phyloP scores from a whole-genome alignment of 2,888 invertebrate genomes.

The Pherbina coryleti region DNA sequence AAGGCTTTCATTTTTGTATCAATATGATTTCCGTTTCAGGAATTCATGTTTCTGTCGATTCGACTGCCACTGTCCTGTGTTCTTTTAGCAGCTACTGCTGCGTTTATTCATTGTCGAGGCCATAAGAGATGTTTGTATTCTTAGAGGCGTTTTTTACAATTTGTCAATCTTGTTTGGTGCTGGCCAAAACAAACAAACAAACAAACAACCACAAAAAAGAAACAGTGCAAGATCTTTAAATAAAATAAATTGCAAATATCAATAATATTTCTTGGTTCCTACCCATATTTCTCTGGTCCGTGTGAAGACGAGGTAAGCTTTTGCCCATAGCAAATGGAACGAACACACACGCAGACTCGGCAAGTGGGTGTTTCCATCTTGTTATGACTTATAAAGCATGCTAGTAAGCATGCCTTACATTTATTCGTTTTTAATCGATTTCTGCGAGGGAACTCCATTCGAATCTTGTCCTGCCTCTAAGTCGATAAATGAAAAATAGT shows the following conservation, averaged over 20 bases:
- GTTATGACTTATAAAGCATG: conserved; percentile 65
- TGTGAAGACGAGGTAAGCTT: background rate
- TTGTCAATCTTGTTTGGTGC: conserved; percentile 58
- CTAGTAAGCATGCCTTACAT: conserved; percentile 56
- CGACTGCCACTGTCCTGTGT: conserved; percentile 65
- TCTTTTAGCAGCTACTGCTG: conserved; percentile 61
- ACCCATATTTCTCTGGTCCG: conserved; percentile 27
- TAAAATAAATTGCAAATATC: conserved; percentile 51
- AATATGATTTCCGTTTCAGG: conserved; percentile 60
- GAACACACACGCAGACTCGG: conserved; percentile 10
- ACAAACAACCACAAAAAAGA: conserved; percentile 16
- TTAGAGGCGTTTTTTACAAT: conserved; percentile 58
- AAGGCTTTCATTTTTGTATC: conserved; percentile 56
- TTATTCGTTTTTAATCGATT: conserved; percentile 68
- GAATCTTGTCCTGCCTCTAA: background rate
- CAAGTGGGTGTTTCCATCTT: conserved; percentile 65
- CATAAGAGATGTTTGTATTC: conserved; percentile 50
- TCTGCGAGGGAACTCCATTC: conserved; percentile 33
- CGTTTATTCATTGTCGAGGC: conserved; percentile 9
- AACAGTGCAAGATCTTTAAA: conserved; percentile 8
- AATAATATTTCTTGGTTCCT: conserved; percentile 47
- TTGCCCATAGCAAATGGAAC: background rate
- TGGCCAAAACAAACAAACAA: conserved; percentile 23
- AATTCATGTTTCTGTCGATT: conserved; percentile 63
- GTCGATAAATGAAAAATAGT: background rate